Evolutionary conservation across 2,888 invertebrate species (phyloP), one percentile per base, ranked within the genome.

Genomic region (Myopa tessellatipennis): DNA sequence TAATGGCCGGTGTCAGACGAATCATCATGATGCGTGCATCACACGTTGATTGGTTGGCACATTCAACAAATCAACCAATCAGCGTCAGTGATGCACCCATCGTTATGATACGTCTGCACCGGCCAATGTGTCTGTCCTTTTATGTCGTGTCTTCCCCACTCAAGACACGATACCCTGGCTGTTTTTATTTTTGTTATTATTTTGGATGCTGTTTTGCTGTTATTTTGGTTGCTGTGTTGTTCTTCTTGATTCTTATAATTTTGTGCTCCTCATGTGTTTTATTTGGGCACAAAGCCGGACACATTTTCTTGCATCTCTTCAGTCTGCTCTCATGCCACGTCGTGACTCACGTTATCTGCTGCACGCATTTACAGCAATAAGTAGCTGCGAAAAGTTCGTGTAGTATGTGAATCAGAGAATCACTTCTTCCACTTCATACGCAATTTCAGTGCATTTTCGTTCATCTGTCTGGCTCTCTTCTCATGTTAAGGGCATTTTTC

Each of bases 341-440:
- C 12, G 18, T 61, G 72, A 61, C 40, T 72, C 72, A 72, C 45
- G 72, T 72, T 40, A 61, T 72, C 72, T 52, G 69, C 26, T 52
- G 34, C 26, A 26, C 52, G 52, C 45, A 18, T 52, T 52, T 18
- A 52, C 69, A 69, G 69, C 18, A 52, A 34, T 45, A 69, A 18
- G 18, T n/a, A 55, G 55, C 55, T 55, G 34, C 4, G 12, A 5
- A 34, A 14, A 18, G 68, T 16, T 63, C n/a, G 4, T 18, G 68
- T 0, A n/a, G 45, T 4, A 45, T 45, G 45, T 45, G 45, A 45
- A 45, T n/a, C 45, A 36, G 26, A 45, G 45, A 45, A 45, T 45
- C 0, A 8, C 45, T 10, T 10, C 45, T 8, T 45, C 45, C 7
- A 45, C 45, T 45, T 10, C 10, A 6, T 45, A 45, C 45, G 45